Percentiles rank a stretch among this genome's conserved stretches.
These are phyloP conservation scores for Chamaea fasciata DNA, from an alignment of 2,113 vertebrate species.

Conservation along the genomic window DNA sequence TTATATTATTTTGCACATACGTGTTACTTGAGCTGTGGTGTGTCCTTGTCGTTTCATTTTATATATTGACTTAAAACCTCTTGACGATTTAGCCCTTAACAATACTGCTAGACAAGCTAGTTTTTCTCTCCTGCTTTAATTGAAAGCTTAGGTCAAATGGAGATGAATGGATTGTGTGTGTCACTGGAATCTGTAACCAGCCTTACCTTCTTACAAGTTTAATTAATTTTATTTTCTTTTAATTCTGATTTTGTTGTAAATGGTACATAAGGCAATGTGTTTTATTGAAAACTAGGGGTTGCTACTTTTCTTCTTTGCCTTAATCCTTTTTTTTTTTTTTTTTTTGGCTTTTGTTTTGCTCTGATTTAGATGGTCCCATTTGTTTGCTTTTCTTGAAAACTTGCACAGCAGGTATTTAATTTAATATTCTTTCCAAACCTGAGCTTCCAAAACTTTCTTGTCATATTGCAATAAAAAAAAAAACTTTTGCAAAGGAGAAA, in stretches of 20 bases:
- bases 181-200: background rate
- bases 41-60: background rate
- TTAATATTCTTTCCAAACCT: background rate
- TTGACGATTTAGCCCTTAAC: background rate
- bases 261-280: background rate
- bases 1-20: background rate
- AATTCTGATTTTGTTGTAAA: background rate
- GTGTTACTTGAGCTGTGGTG: background rate
- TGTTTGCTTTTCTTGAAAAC: background rate
- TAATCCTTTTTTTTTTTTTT: background rate
- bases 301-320: background rate
- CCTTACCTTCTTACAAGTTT: background rate
- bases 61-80: background rate
- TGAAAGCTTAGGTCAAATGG: background rate
- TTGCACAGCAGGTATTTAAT: background rate
- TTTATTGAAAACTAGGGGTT: background rate
- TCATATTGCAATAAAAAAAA: background rate
- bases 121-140: background rate
- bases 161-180: background rate
- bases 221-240: background rate
- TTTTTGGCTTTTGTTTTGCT: background rate
- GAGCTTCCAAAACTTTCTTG: background rate
- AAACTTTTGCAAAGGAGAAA: background rate
- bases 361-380: background rate
- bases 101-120: background rate